Base-by-base conservation (phyloP, 2,113 vertebrate genomes). In the Elaphurus davidianus region DNA sequence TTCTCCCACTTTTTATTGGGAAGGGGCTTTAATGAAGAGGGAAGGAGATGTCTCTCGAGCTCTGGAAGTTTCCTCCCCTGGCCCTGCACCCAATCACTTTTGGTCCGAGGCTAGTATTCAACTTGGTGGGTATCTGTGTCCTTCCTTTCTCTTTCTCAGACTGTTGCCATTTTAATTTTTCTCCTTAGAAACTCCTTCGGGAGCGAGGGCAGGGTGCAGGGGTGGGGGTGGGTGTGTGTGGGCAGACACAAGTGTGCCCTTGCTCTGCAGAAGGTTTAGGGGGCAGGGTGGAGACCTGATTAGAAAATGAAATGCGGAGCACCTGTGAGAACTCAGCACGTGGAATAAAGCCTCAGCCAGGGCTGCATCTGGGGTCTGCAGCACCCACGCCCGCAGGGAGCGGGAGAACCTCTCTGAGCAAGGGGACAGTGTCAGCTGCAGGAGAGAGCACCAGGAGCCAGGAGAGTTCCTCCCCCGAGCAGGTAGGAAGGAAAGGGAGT, bases 401-500 rank as follows among this genome's bases (percentile, higher is more conserved):
- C 6, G 13, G 43, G 43, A 62, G 30, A 33, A 4, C 1, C 16
- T 36, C 91, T n/a, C 0, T 0, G 19, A 74, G 67, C 60, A 3
- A 19, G 30, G 79, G 45, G 74, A 17, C 9, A 0, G 5, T 2
- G 87, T 43, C 50, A 1, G 47, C 50, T 36, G n/a, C 78, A 60
- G 78, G 50, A 11, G 2, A 5, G 60, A 55, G 50, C 6, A 0
- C 21, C 36, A 27, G 43, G 57, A 54, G 74, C 45, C 30, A 0
- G 17, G 71, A 0, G 91, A 43, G 50, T 3, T 28, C 71, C 64
- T 87, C 95, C 62, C 47, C 81, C 33, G 8, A 6, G 86, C 64
- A 98, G 95, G 96, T 74, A 91, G 96, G 89, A 71, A 95, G 92
- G 16, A 67, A 90, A 67, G 2, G 0, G 87, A 86, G 94, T 93